Evolutionary conservation across 2,888 invertebrate genomes (phyloP).

Genomic region (Erebia aethiops): DNA sequence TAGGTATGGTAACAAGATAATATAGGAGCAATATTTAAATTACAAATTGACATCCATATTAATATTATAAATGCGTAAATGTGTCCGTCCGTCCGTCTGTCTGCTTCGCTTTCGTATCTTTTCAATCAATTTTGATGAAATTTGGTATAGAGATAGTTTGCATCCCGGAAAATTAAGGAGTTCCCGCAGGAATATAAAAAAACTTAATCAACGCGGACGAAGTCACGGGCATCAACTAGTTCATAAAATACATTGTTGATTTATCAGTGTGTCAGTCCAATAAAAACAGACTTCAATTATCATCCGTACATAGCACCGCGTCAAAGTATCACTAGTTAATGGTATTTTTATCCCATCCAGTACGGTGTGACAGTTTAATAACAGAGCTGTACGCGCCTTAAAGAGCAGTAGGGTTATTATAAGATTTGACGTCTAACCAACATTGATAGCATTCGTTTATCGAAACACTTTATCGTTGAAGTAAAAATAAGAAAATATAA

Average conservation of each 20-base stretch:
- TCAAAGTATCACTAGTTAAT: conserved; percentile 45
- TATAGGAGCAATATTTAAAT: neutral
- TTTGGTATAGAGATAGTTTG: no score
- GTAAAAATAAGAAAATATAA: no score
- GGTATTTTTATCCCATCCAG: conserved; percentile 41
- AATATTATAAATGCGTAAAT: neutral
- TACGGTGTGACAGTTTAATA: conserved; percentile 47
- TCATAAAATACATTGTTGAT: neutral
- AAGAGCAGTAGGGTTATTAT: conserved; percentile 21
- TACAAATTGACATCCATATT: no score
- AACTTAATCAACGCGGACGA: no score
- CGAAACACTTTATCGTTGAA: no score
- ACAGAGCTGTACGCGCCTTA: conserved; percentile 44
- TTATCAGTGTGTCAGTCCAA: neutral
- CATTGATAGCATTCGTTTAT: no score
- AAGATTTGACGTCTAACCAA: no score
- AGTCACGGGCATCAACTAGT: neutral
- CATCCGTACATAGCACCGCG: conserved; percentile 20
- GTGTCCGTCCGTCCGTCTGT: no score
- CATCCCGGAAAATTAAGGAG: no score
- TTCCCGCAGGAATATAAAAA: neutral
- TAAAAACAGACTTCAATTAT: conserved; percentile 15
- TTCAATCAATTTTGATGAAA: no score
- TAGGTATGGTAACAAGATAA: neutral
- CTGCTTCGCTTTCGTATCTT: no score